phyloP scores from a whole-genome alignment of 1,140 invertebrate genomes.

The Conus ventricosus region DNA sequence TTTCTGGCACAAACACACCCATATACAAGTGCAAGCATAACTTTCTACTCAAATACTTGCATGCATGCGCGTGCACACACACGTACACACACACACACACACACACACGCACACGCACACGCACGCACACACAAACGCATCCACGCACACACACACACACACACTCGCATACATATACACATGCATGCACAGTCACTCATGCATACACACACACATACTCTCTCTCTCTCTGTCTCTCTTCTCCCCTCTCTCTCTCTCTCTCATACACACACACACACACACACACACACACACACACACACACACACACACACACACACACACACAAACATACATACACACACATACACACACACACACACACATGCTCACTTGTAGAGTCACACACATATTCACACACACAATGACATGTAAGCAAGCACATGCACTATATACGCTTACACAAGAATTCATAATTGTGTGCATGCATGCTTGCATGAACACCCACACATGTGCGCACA shows the following conservation, averaged over 20 bases:
- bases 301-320: background rate
- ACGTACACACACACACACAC: background rate
- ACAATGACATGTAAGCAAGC: background rate
- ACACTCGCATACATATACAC: too few species aligned
- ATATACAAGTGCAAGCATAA: background rate
- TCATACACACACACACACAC: background rate
- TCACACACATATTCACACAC: background rate
- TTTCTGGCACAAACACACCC: background rate
- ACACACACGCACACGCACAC: too few species aligned
- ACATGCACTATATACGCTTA: background rate
- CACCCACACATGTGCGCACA: too few species aligned
- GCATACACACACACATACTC: too few species aligned
- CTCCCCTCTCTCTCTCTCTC: too few species aligned
- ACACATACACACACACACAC: background rate
- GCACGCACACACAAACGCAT: too few species aligned
- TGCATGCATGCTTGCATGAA: too few species aligned
- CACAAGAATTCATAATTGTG: too few species aligned
- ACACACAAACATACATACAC: background rate
- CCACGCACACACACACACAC: too few species aligned
- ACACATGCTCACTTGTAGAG: too few species aligned
- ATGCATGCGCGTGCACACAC: background rate
- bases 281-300: background rate
- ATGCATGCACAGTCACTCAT: too few species aligned
- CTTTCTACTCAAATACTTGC: background rate
- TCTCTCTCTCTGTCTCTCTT: too few species aligned